Percentiles rank a stretch among this genome's conserved stretches.
These are phyloP conservation scores for Macropus fuliginosus DNA, from an alignment of 2,797 vertebrate species.

Conservation along the genomic window DNA sequence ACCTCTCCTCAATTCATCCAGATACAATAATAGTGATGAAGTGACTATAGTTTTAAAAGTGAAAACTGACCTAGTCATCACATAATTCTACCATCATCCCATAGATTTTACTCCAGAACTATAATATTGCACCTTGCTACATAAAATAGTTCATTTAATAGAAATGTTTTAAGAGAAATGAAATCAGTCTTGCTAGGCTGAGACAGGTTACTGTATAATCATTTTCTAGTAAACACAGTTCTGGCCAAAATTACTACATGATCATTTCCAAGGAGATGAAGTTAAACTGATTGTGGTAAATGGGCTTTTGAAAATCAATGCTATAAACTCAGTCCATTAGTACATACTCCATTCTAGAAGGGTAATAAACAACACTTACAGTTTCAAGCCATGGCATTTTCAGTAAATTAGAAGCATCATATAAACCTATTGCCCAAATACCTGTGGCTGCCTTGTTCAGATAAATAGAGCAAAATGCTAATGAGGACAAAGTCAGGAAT, in stretches of 20 bases:
- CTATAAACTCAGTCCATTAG: conserved; percentile 49
- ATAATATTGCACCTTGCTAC: neutral
- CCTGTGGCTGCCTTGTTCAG: conserved; percentile 6
- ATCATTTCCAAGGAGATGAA: conserved; percentile 33
- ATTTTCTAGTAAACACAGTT: conserved; percentile 14
- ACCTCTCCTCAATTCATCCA: neutral
- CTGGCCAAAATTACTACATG: conserved; percentile 44
- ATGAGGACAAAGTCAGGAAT: conserved; percentile 30
- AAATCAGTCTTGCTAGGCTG: conserved; percentile 55
- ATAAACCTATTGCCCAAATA: neutral
- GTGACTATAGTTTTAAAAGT: neutral
- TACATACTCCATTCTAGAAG: conserved; percentile 4
- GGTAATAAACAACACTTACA: conserved; percentile 58
- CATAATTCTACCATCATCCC: neutral
- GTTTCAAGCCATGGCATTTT: conserved; percentile 41
- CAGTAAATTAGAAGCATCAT: conserved; percentile 53
- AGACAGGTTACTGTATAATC: neutral
- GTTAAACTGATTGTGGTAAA: conserved; percentile 69
- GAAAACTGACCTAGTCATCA: neutral
- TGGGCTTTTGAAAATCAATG: conserved; percentile 68
- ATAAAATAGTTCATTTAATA: conserved; percentile 50
- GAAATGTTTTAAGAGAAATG: conserved; percentile 53
- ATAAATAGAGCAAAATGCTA: conserved; percentile 33
- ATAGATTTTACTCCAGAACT: neutral
- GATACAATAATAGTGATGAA: neutral